Base-by-base conservation (phyloP, 2,797 vertebrate species). In the Vireo griseus region DNA sequence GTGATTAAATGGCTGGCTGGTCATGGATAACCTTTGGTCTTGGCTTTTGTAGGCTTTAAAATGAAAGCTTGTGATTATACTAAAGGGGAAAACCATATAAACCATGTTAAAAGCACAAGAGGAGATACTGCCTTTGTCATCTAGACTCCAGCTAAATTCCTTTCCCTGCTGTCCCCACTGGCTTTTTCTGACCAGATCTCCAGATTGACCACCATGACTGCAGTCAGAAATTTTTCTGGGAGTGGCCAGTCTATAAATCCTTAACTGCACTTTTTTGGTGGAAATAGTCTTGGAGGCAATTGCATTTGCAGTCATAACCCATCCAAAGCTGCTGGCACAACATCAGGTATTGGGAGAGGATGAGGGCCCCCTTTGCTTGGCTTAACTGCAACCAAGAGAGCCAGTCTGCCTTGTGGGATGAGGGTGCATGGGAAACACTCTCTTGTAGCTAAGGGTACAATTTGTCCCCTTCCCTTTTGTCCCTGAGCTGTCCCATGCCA, bases 1-100 rank as follows among this genome's bases (percentile, higher is more conserved):
- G 47, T 3, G 5, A 66, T 85, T 69, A 69, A 74, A 61, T 57
- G 73, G 52, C 47, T 92, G 79, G 18, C 62, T 94, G 58, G 51
- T 90, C 48, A n/a, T 22, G 61, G n/a, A 16, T 73, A 85, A 77
- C 57, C n/a, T 77, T 92, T 72, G 44, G n/a, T 90, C 63, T 80
- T 90, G 50, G 40, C 33, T 93, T 90, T 72, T 88, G 58, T n/a
- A 42, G 73, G 63, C 63, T 84, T 93, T 87, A 50, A 89, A 88
- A 71, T 76, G 50, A 69, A 94, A 82, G 59, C 45, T 67, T 45
- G 42, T 71, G 24, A 87, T 82, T 76, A 33, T 67, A 52, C 52
- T 52, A 21, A 79, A 75, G 52, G 18, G 17, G 31, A 57, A 92
- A 80, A 52, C 9, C 21, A 13, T 80, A 74, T 39, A 63, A 69